Conservation (phyloP, 2,113 vertebrate species). For the Cryptotis parvus region DNA sequence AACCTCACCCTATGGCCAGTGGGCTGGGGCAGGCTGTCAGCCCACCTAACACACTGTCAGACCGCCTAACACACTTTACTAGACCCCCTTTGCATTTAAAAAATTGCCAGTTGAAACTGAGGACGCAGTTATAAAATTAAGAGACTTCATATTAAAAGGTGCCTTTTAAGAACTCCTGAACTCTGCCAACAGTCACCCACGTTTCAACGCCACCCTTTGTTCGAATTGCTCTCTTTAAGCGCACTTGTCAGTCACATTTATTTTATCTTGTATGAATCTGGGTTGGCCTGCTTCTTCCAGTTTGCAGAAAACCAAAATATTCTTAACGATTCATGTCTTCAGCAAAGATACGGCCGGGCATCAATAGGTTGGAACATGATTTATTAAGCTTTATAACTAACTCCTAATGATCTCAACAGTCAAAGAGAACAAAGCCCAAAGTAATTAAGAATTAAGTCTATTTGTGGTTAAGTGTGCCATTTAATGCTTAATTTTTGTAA, state of each 20-base stretch:
- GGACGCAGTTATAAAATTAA: background rate
- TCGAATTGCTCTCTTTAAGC: background rate
- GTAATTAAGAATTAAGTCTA: background rate
- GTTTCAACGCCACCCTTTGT: background rate
- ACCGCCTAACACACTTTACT: background rate
- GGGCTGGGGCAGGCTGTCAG: background rate
- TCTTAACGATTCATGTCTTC: conserved; percentile 10
- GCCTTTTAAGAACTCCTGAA: background rate
- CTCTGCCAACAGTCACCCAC: background rate
- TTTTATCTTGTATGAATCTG: background rate
- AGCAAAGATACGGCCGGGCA: conserved; percentile 33
- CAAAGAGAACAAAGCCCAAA: conserved; percentile 25
- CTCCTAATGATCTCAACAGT: background rate
- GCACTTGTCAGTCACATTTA: background rate
- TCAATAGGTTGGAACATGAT: background rate
- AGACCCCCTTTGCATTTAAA: background rate
- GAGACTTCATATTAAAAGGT: background rate
- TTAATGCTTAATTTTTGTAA: background rate
- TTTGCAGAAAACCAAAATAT: background rate
- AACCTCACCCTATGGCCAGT: background rate
- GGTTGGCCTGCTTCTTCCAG: background rate
- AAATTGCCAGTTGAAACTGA: conserved; percentile 23
- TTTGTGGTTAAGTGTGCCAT: background rate
- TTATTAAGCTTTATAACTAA: background rate
- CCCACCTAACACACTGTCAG: background rate